Conservation (phyloP, 2,888 invertebrate genomes). For the Serripes groenlandicus region DNA sequence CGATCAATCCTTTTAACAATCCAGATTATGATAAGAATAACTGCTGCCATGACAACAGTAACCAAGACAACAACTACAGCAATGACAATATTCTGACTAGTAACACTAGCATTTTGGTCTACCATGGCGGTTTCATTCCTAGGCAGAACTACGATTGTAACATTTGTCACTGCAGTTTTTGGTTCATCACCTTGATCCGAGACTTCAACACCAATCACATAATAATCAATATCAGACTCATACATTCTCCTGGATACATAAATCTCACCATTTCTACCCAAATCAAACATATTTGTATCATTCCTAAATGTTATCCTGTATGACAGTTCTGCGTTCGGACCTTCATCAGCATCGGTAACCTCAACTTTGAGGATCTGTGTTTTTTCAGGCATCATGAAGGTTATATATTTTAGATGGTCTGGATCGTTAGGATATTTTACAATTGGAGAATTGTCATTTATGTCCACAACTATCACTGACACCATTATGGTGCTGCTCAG, state of each 20-base stretch:
- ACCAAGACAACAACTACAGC: slow-evolving; percentile 77
- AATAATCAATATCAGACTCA: slow-evolving; percentile 66
- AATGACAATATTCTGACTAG: slow-evolving; percentile 72
- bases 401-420: slow-evolving; percentile 73
- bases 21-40: slow-evolving; percentile 76
- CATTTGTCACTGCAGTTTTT: slow-evolving; percentile 53
- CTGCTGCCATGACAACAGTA: slow-evolving; percentile 76
- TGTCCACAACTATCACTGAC: slow-evolving; percentile 78
- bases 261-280: slow-evolving; percentile 69
- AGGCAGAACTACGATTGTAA: slow-evolving; percentile 69
- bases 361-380: slow-evolving; percentile 72
- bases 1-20: slow-evolving; percentile 74
- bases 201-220: slow-evolving; percentile 71
- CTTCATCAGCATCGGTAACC: slow-evolving; percentile 78
- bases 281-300: slow-evolving; percentile 67
- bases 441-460: slow-evolving; percentile 81
- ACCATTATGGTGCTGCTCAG: slow-evolving; percentile 74
- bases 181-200: slow-evolving; percentile 74
- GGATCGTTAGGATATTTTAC: slow-evolving; percentile 77
- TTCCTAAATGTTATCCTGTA: slow-evolving; percentile 75
- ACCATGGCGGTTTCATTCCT: slow-evolving; percentile 64
- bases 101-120: slow-evolving; percentile 35
- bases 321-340: slow-evolving; percentile 71
- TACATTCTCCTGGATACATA: slow-evolving; percentile 58
- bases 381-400: slow-evolving; percentile 73